A percentile compares a stretch with the other conserved stretches of the same genome.
Evolutionary conservation across 2,797 vertebrate species (phyloP).

Genomic region (Myiotriccus ornatus): DNA sequence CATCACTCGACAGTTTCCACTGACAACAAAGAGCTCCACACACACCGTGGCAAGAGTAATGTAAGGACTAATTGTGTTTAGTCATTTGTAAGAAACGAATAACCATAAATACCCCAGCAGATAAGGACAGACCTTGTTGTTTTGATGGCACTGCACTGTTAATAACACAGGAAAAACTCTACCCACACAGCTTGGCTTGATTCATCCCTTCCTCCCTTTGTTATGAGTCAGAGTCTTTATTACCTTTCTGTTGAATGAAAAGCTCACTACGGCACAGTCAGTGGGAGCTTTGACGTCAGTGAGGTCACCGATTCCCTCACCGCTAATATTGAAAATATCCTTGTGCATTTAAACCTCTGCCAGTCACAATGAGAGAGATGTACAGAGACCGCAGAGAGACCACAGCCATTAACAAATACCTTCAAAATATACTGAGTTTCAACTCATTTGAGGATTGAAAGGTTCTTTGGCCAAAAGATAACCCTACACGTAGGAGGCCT

Average conservation of each 20-base stretch:
- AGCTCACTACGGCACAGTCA: background rate
- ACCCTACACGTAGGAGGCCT: background rate
- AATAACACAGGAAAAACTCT: background rate
- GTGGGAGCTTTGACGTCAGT: background rate
- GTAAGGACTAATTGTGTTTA: background rate
- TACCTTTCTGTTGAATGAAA: constrained; percentile 43
- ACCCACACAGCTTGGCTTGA: constrained; percentile 1
- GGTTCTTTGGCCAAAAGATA: background rate
- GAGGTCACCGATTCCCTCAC: background rate
- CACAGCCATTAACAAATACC: background rate
- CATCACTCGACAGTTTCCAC: background rate
- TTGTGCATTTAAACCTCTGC: background rate
- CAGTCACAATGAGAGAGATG: background rate
- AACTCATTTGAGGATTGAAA: background rate
- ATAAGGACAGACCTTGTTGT: background rate
- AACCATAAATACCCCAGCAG: background rate
- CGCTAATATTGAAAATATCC: background rate
- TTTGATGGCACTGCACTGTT: background rate
- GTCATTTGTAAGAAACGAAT: background rate
- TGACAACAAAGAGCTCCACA: background rate
- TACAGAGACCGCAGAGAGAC: background rate
- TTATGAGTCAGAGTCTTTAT: constrained; percentile 13
- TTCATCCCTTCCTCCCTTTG: constrained; percentile 19
- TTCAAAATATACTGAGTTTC: background rate
- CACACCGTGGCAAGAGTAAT: background rate